Evolutionary conservation across 2,113 vertebrate species (phyloP).

Genomic region (Psophia crepitans): DNA sequence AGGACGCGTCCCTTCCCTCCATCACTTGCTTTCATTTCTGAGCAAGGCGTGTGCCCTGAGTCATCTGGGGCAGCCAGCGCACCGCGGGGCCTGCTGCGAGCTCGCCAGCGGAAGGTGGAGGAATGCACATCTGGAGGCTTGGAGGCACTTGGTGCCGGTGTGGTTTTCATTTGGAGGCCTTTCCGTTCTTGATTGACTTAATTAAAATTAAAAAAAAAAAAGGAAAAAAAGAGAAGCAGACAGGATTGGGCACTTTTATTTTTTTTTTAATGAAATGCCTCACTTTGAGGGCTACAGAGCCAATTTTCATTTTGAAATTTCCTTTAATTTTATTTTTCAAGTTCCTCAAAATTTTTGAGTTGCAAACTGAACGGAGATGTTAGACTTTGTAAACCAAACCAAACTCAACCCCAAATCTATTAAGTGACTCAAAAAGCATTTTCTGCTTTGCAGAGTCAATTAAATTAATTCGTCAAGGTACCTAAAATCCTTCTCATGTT

Average conservation of each 20-base stretch:
- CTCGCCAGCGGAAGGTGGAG: background rate
- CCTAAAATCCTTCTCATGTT: background rate
- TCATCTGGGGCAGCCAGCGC: background rate
- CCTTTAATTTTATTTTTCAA: background rate
- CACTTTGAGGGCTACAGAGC: background rate
- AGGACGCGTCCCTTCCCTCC: background rate
- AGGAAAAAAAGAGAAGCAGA: background rate
- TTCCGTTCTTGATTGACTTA: slow-evolving; percentile 4
- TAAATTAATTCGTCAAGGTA: background rate
- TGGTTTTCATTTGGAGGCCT: slow-evolving; percentile 35
- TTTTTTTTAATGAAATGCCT: background rate
- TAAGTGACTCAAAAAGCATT: background rate
- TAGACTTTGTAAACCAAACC: background rate
- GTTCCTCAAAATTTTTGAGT: background rate
- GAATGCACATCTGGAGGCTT: slow-evolving; percentile 25
- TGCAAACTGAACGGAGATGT: background rate
- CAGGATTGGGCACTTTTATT: background rate
- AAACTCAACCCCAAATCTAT: background rate
- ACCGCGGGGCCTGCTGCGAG: accelerated
- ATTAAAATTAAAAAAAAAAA: background rate
- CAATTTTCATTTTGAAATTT: background rate
- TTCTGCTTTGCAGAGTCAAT: background rate
- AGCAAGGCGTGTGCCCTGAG: background rate
- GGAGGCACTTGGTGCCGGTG: background rate
- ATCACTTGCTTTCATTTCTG: accelerated